Evolutionary conservation across 2,888 invertebrate genomes (phyloP), one percentile per base, ranked within the genome.

Genomic region (Heliconius hortense): DNA sequence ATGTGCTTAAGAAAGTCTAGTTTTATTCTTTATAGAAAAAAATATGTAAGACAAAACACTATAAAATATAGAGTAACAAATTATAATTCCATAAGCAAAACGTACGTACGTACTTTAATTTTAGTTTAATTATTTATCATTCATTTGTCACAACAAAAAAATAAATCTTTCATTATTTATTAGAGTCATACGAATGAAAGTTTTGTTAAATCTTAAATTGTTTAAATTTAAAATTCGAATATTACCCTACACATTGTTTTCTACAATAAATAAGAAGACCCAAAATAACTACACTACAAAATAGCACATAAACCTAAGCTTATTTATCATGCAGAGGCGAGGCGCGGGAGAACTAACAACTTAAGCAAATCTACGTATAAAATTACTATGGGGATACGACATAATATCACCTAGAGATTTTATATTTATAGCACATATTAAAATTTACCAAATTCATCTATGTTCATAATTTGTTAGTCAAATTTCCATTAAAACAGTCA

Each of bases 281-380:
- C 66, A 10, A n/a, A 15, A 67, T 18, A n/a, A 56, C n/a, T 2
- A 56, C 0, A 56, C 13, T 26, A 35, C 15, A 28, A 59, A 35
- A 71, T 75, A 80, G 77, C 81, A 79, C 77, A 76, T 79, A 70
- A 74, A 78, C 80, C 82, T 81, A 81, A 81, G 80, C 82, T 31
- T 66, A 69, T 43, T 67, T 79, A 72, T 73, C 79, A 81, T 81
- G 82, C 81, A 79, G 80, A 78, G 80, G 80, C 79, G 76, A 77
- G 77, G 78, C 73, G 78, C 70, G 72, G 59, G 62, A 68, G 2
- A 64, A 68, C 70, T 74, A 77, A 75, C 76, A 78, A 79, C 79
- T 76, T 3, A 76, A 70, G 77, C 76, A 35, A 28, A 24, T 75
- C 60, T 64, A 75, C n/a, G 2, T 13, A 71, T 69, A 66, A 66